Base-by-base conservation (phyloP, 2,888 invertebrate species). In the Cephus pulcher region DNA sequence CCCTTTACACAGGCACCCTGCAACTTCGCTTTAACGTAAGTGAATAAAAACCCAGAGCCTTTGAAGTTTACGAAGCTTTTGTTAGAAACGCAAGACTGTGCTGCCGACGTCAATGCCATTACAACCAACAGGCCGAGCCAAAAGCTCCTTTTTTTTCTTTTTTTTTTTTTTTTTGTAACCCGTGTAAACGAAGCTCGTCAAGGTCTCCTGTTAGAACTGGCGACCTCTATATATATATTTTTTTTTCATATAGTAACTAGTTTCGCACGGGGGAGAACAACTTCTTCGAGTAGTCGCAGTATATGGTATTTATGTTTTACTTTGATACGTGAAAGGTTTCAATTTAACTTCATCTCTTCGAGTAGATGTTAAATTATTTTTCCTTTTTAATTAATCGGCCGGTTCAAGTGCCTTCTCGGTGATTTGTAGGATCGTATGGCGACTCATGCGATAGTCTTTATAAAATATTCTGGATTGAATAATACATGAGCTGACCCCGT, bases 11-110 rank as follows among this genome's bases (percentile, higher is more conserved):
- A 34, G 88, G 89, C 74, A 91, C 92, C 35, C 86, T 92, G 76
- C 91, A 92, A 81, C 90, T 90, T 83, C 90, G 91, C 77, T 92
- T 91, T 81, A 91, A 91, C 82, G 92, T 92, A 87, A 92, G 92
- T 85, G 82, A 79, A 80, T 76, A 74, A 71, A 71, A 78, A 71
- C 32, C 32, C 35, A 34, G 34, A 30, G 71, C 70, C 76, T 84
- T 84, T 84, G 84, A 84, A 75, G 80, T 75, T 69, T 34, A 33
- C 71, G 32, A 1, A 71, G 33, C 56, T 56, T 56, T 56, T 56
- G 56, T 56, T 23, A 56, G 9, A 23, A 56, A 23, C 23, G 56
- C 56, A 56, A 56, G 56, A 23, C 23, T 23, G 56, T 56, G 56
- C 56, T 56, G 56, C 56, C 56, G 56, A 56, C 56, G 23, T 23